Evolutionary conservation across 2,888 invertebrate species (phyloP).

Genomic region (Diarsia brunnea): DNA sequence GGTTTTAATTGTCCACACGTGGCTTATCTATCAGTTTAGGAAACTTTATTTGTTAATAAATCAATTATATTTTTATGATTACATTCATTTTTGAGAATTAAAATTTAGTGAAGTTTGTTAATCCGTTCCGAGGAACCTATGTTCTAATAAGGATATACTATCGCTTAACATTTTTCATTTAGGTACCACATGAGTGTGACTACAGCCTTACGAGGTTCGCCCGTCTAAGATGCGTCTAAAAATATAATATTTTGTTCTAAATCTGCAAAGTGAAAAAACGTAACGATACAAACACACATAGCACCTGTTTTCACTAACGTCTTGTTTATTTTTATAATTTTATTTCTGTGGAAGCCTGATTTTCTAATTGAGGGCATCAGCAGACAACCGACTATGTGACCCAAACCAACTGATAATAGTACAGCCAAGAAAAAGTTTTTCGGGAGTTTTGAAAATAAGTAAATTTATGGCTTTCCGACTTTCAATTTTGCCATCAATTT

Average conservation of each 20-base stretch:
- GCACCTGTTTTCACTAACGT: conserved; percentile 38
- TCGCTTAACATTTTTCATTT: background rate
- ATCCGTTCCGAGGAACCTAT: background rate
- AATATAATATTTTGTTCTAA: background rate
- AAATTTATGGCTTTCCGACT: no score
- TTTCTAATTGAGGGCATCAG: background rate
- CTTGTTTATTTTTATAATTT: background rate
- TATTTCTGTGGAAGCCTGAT: background rate
- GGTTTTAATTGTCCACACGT: background rate
- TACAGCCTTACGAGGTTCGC: background rate
- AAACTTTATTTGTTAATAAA: background rate
- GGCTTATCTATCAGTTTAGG: background rate
- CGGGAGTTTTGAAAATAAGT: no score
- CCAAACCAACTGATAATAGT: background rate
- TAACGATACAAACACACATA: conserved; percentile 18
- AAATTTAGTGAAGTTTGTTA: background rate
- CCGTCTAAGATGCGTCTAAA: background rate
- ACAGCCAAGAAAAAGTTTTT: background rate
- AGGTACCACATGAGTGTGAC: background rate
- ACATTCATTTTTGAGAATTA: background rate
- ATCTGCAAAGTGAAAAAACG: conserved; percentile 1
- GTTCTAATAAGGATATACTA: background rate
- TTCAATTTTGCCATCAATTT: no score
- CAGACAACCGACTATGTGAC: background rate
- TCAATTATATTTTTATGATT: background rate